These are phyloP conservation scores for Ceyx melanurus DNA, from an alignment of 2,113 vertebrate genomes.

Conservation along the genomic window DNA sequence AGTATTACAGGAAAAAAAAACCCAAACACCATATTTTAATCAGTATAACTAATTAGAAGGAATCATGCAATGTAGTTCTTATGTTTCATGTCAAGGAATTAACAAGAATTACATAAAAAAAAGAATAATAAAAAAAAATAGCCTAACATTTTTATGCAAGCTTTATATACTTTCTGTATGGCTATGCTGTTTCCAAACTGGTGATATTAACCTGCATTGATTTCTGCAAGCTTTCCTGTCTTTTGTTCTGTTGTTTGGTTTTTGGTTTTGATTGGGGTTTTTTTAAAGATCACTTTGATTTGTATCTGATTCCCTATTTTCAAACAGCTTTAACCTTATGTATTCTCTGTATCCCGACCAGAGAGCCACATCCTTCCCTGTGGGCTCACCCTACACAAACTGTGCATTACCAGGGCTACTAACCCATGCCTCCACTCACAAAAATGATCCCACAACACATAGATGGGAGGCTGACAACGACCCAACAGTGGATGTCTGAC, in stretches of 20 bases:
- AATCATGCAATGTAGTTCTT: neutral
- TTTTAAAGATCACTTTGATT: neutral
- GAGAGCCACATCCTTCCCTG: neutral
- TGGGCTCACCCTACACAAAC: neutral
- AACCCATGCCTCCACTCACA: neutral
- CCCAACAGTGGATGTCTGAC: accelerated
- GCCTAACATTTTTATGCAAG: neutral
- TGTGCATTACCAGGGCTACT: too few relatives aligned
- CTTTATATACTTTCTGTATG: neutral
- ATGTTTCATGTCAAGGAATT: neutral
- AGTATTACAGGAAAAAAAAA: neutral
- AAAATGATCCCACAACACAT: accelerated
- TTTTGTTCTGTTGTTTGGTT: neutral
- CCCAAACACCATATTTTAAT: neutral
- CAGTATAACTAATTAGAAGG: neutral
- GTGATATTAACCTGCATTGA: neutral
- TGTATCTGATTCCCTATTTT: neutral
- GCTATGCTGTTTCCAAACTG: neutral
- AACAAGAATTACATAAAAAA: neutral
- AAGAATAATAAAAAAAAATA: neutral
- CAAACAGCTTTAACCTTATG: neutral
- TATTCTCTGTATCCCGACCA: neutral
- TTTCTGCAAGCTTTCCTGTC: neutral
- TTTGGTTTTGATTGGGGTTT: neutral
- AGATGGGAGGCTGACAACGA: neutral